Evolutionary conservation across 2,113 vertebrate species (phyloP).

Genomic region (Petrocephalus zakoni): DNA sequence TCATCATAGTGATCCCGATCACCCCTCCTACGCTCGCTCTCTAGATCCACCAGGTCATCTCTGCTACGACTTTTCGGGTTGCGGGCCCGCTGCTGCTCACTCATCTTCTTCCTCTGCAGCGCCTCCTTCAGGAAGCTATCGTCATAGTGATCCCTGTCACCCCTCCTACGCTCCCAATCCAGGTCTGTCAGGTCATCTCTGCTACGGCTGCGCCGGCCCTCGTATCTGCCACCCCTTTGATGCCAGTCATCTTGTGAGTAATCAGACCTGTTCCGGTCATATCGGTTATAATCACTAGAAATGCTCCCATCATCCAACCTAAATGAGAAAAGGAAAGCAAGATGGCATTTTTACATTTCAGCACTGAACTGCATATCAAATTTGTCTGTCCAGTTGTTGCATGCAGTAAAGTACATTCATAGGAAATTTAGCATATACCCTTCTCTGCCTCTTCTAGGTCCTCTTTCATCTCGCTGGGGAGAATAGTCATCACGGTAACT

Average conservation of each 20-base stretch:
- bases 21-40: slow-evolving; percentile 11
- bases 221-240: slow-evolving; percentile 30
- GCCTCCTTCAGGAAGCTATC: slow-evolving; percentile 72
- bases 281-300: slow-evolving; percentile 40
- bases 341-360: background rate
- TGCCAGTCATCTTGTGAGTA: slow-evolving; percentile 51
- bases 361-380: background rate
- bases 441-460: slow-evolving; percentile 52
- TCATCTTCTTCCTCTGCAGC: slow-evolving; percentile 67
- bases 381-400: too few species aligned
- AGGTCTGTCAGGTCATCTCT: slow-evolving; percentile 66
- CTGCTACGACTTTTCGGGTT: slow-evolving; percentile 53
- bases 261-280: slow-evolving; percentile 54
- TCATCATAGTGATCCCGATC: slow-evolving; percentile 64
- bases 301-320: slow-evolving; percentile 64
- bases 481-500: slow-evolving; percentile 45
- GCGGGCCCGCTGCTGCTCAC: slow-evolving; percentile 59
- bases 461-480: slow-evolving; percentile 20
- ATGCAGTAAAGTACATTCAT: background rate
- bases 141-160: slow-evolving; percentile 59
- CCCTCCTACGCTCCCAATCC: slow-evolving; percentile 9
- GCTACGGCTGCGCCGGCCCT: slow-evolving; percentile 66
- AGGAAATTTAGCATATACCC: slow-evolving; percentile 45
- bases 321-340: background rate
- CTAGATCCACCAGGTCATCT: slow-evolving; percentile 38